phyloP scores from a whole-genome alignment of 2,797 vertebrate genomes.

The Morus bassanus region DNA sequence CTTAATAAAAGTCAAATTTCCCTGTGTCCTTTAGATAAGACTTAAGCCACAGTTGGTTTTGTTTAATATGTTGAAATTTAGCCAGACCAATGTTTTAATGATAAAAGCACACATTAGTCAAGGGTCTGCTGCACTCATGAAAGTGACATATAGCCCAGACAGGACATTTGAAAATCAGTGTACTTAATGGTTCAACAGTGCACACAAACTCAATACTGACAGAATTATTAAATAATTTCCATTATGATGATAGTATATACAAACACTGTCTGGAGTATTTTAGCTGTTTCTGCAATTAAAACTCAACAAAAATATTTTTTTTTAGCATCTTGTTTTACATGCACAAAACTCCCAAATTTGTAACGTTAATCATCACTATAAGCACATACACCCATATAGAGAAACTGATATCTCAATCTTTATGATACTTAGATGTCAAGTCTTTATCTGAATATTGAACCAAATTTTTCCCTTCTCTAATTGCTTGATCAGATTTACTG shows the following conservation, averaged over 20 bases:
- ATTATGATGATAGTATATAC: not conserved
- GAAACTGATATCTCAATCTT: not conserved
- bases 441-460: not conserved
- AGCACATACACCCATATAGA: not conserved
- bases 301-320: not conserved
- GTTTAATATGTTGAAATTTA: constrained; percentile 13
- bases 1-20: constrained; percentile 13
- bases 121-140: not conserved
- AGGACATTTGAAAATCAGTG: not conserved
- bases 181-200: not conserved
- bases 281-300: not conserved
- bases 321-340: not conserved
- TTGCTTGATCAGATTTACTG: not conserved
- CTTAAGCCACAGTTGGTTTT: not conserved
- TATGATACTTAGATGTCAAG: not conserved
- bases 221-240: not conserved
- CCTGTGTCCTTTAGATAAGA: not conserved
- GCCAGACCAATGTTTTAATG: not conserved
- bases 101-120: not conserved
- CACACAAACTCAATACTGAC: not conserved
- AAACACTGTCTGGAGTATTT: not conserved
- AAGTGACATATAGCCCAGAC: not conserved
- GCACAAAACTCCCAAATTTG: not conserved
- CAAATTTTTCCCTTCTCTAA: not conserved
- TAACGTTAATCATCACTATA: not conserved